These are phyloP conservation scores for Orthonychiurus folsomi DNA, from an alignment of 2,888 invertebrate species.

Conservation along the genomic window DNA sequence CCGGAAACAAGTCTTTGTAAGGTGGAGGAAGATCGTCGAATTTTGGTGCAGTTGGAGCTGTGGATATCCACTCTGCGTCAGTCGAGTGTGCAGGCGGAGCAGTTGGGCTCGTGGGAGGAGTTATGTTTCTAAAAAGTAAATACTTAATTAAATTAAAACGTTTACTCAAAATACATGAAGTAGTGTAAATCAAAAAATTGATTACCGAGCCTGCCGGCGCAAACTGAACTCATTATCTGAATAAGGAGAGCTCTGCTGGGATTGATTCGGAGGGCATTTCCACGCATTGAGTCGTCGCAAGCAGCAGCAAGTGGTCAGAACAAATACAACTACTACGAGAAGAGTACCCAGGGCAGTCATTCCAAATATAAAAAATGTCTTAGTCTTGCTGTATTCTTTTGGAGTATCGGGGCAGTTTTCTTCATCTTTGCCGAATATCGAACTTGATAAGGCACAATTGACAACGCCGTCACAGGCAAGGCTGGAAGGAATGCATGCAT, in stretches of 20 bases:
- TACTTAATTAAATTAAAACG: too few species aligned
- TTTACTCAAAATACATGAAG: too few species aligned
- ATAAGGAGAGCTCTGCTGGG: background rate
- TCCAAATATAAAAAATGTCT: conserved; percentile 33
- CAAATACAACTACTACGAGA: conserved; percentile 32
- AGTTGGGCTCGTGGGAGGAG: too few species aligned
- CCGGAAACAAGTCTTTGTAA: conserved; percentile 32
- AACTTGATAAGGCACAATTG: conserved; percentile 38
- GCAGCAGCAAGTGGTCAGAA: conserved; percentile 35
- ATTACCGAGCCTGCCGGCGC: background rate
- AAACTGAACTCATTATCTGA: background rate
- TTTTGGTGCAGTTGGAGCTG: conserved; percentile 12
- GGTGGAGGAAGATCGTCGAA: conserved; percentile 35
- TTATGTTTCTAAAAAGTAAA: too few species aligned
- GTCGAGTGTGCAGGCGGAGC: conserved; percentile 22
- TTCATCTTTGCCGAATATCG: conserved; percentile 38
- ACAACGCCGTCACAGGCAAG: conserved; percentile 34
- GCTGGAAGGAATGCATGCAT: conserved; percentile 27
- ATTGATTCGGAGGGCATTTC: conserved; percentile 24
- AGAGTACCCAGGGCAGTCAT: conserved; percentile 35
- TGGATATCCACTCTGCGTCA: conserved; percentile 17
- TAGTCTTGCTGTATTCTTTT: conserved; percentile 11
- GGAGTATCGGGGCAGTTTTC: conserved; percentile 21
- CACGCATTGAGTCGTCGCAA: conserved; percentile 11
- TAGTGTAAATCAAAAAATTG: too few species aligned